These are phyloP conservation scores for Actenoides hombroni DNA, from an alignment of 2,113 vertebrate species.

Conservation along the genomic window DNA sequence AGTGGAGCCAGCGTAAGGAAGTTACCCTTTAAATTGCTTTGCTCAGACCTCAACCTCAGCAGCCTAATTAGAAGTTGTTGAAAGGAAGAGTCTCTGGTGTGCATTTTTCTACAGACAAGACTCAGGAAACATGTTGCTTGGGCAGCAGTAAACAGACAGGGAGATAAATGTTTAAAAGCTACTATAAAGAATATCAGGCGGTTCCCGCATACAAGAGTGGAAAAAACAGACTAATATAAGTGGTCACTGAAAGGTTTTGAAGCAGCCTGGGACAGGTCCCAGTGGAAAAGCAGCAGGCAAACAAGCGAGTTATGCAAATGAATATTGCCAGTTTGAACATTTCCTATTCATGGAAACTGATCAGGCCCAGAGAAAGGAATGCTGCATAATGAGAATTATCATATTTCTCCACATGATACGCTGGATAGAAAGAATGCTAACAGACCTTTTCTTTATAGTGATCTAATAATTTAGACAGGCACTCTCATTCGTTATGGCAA, in stretches of 20 bases:
- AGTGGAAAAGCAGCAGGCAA: background rate
- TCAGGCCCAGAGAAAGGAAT: constrained; percentile 11
- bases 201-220: background rate
- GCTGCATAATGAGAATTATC: constrained; percentile 22
- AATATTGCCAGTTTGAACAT: constrained; percentile 29
- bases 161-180: constrained; percentile 57
- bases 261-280: constrained; percentile 18
- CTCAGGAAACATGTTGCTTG: constrained; percentile 47
- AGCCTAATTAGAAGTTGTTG: constrained; percentile 58
- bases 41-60: constrained; percentile 35
- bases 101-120: constrained; percentile 36
- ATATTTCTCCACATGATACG: constrained; percentile 35
- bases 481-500: constrained; percentile 40
- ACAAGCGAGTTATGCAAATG: background rate
- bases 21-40: constrained; percentile 66
- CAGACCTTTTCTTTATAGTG: background rate
- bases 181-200: background rate
- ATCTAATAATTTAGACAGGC: constrained; percentile 48
- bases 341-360: constrained; percentile 11
- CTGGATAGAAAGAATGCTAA: background rate
- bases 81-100: constrained; percentile 56
- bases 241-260: constrained; percentile 38
- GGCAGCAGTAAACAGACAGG: constrained; percentile 29
- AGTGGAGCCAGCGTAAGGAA: constrained; percentile 53
- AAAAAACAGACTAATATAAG: constrained; percentile 29